Evolutionary conservation across 2,113 vertebrate species (phyloP).

Genomic region (Melozone crissalis): DNA sequence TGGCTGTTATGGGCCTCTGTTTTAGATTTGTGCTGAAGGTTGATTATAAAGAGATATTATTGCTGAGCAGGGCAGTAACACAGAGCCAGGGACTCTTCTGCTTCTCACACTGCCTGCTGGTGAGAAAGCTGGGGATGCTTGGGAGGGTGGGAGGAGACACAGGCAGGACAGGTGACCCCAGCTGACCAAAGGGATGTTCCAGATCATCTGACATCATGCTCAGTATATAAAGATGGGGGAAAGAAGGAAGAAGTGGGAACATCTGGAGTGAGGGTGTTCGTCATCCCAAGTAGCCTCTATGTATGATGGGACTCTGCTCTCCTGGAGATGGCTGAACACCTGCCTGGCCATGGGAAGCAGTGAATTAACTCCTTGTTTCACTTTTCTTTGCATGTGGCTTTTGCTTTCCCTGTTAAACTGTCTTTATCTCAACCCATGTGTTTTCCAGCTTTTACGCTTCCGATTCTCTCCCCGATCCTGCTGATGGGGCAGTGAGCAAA

Average conservation of each 20-base stretch:
- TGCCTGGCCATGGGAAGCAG: not conserved
- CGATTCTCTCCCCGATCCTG: rapidly evolving
- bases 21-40: not conserved
- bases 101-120: not conserved
- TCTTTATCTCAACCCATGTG: not conserved
- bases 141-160: not conserved
- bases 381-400: not conserved
- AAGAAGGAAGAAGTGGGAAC: not conserved
- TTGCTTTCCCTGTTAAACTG: not conserved
- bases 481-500: not conserved
- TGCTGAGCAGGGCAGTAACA: not conserved
- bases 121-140: not conserved
- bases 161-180: not conserved
- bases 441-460: not conserved
- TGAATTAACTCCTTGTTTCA: not conserved
- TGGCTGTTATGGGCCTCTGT: not conserved
- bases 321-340: not conserved
- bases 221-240: not conserved
- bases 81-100: not conserved
- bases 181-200: not conserved
- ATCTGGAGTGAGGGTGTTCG: not conserved
- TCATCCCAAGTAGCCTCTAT: not conserved
- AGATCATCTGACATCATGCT: not conserved
- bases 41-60: not conserved
- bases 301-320: not conserved